These are phyloP conservation scores for Chloromyia formosa DNA, from an alignment of 2,888 invertebrate species.

Conservation along the genomic window DNA sequence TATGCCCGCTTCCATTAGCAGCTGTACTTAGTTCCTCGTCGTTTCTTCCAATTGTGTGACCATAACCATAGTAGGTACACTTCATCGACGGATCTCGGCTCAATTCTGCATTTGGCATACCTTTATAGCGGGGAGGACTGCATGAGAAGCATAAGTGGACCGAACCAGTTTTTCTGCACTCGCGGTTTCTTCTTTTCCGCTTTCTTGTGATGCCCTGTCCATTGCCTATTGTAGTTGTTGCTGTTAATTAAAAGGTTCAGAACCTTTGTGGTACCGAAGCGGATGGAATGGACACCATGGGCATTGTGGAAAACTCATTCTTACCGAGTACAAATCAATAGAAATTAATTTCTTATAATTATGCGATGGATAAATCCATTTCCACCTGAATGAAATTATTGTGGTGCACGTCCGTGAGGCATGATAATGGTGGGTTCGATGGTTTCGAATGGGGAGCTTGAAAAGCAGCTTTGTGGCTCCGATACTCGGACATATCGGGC, in stretches of 20 bases:
- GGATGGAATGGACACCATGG: neutral
- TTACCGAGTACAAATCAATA: constrained; percentile 18
- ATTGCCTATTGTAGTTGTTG: neutral
- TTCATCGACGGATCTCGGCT: no score
- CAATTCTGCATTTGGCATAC: no score
- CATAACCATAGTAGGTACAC: neutral
- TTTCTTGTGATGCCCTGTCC: neutral
- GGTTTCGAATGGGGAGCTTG: neutral
- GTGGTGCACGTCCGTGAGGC: constrained; percentile 27
- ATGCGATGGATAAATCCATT: constrained; percentile 35
- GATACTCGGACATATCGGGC: constrained; percentile 16
- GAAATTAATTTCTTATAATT: constrained; percentile 39
- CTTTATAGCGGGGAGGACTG: neutral
- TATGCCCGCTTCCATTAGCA: neutral
- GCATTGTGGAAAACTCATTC: constrained; percentile 11
- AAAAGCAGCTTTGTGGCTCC: constrained; percentile 22
- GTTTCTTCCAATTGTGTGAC: constrained; percentile 16
- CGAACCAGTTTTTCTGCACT: constrained; percentile 17
- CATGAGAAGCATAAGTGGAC: neutral
- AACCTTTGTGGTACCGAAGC: constrained; percentile 1
- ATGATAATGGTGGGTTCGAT: constrained; percentile 25
- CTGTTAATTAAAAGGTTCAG: constrained; percentile 9
- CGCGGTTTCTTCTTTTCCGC: constrained; percentile 15
- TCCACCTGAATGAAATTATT: constrained; percentile 39
- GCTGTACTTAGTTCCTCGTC: no score